Base-by-base conservation (phyloP, 2,888 invertebrate genomes). In the Philopedon plagiatum region DNA sequence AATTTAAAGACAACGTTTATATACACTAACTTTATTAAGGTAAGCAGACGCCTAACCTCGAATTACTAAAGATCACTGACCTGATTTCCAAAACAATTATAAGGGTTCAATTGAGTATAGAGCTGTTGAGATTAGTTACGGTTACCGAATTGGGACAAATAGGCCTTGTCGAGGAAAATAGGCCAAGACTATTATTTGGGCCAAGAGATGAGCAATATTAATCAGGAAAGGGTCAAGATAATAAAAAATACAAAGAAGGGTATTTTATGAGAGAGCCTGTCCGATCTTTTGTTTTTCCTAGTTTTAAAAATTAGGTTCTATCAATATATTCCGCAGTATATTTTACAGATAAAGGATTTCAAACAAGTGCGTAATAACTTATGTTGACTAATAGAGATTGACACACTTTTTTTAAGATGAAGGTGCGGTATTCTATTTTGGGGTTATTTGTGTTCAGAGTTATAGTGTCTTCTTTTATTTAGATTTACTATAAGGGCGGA, bases 31-130 rank as follows among this genome's bases (percentile, higher is more conserved):
- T 29, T 58, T 58, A 58, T 51, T 29, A 66, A 66, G 46, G 66
- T 66, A 66, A 66, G 58, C 58, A 58, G 39, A 15, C 51, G 29
- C 21, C 26, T 51, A 51, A 51, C 51, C 51, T 51, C 13, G 58
- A 58, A 58, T 39, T 39, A 39, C 21, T 41, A 19, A 58, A 58
- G 58, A 58, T 58, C 19, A 58, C 58, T 58, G 58, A 39, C 58
- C 58, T 58, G 58, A 58, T 58, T 58, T 58, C 39, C 23, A 13
- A 58, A 58, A 39, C 39, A 58, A 58, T 58, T 58, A 58, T 58
- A 39, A 58, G 39, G 58, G 58, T 41, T 58, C 58, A 32, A 58
- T 58, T 13, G 39, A 39, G 58, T 23, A 39, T 39, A 26, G 11
- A 37, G 37, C 57, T 15, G 58, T 37, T 58, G 39, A 58, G 58